phyloP scores from a whole-genome alignment of 2,113 vertebrate species.

The Ursus arctos region DNA sequence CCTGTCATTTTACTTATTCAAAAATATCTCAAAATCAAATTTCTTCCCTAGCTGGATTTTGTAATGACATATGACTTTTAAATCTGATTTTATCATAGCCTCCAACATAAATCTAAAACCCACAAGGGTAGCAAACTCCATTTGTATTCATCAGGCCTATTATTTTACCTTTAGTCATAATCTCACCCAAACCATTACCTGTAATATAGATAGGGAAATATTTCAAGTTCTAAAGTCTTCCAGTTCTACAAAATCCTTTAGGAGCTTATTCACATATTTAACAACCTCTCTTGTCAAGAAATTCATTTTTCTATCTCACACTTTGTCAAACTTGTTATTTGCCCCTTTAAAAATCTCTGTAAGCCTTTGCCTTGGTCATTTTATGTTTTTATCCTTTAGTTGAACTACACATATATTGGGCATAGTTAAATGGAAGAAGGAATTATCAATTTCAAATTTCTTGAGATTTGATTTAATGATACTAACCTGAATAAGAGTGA shows the following conservation, averaged over 20 bases:
- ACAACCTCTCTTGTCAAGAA: constrained; percentile 21
- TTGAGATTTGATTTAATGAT: not conserved
- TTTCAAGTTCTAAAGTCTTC: constrained; percentile 49
- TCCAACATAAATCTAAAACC: constrained; percentile 68
- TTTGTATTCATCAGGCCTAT: constrained; percentile 63
- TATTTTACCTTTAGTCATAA: constrained; percentile 58
- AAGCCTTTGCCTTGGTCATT: not conserved
- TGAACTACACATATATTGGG: not conserved
- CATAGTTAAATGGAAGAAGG: not conserved
- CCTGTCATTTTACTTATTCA: constrained; percentile 55
- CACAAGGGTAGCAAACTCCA: constrained; percentile 45
- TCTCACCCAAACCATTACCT: constrained; percentile 28
- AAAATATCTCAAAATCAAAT: constrained; percentile 69
- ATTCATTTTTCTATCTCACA: constrained; percentile 46
- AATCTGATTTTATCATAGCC: constrained; percentile 71
- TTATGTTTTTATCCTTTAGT: not conserved
- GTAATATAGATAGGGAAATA: not conserved
- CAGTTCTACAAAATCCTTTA: constrained; percentile 27
- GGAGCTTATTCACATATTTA: constrained; percentile 51
- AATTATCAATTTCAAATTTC: not conserved
- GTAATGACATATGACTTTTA: constrained; percentile 62
- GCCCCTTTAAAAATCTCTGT: not conserved
- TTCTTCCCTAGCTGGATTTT: constrained; percentile 56
- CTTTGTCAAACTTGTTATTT: constrained; percentile 19
- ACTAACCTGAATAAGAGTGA: not conserved